Base-by-base conservation (phyloP, 2,113 vertebrate genomes). In the Megaceryle maxima region DNA sequence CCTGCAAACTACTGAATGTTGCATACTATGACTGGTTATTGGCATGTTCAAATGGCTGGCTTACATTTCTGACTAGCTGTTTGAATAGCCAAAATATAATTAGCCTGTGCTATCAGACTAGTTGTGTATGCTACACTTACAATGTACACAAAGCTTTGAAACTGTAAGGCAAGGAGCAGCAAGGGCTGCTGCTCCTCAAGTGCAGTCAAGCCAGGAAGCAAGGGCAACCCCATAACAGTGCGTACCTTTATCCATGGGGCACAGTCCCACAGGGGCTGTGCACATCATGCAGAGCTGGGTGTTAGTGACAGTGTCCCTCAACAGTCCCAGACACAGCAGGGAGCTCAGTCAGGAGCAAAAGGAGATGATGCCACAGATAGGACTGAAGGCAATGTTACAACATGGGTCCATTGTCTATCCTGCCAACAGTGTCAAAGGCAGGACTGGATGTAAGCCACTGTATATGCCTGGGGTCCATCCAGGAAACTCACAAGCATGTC, bases 171-270 rank as follows among this genome's bases (percentile, higher is more conserved):
- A 66, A 83, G 41, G 28, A 73, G 13, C 9, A 74, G 29, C 26
- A 46, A 59, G 5, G 21, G 13, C 19, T 72, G 22, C 20, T 66
- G 16, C 7, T 70, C 16, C 26, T 21, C 18, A n/a, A 41, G 6
- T 22, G 16, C 37, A 28, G 26, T 31, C n/a, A 44, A 69, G 10
- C 15, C 37, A 51, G 26, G 5, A 86, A 39, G 17, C 15, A 62
- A 60, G 35, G 33, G 21, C 16, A 83, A 5, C 13, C 3, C 7
- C 37, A 79, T 16, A 10, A 35, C 12, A 68, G 2, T 15, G 55
- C 19, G 9, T 21, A 39, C 16, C 2, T 13, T 46, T 7, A 9
- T 8, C 57, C 17, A 2, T 1, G 3, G 6, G 9, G 1, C 22
- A 63, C 16, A 78, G 24, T 20, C 7, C 28, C 28, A 44, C 14